Conservation (phyloP, 2,797 vertebrate species). For the Botia kubotai region DNA sequence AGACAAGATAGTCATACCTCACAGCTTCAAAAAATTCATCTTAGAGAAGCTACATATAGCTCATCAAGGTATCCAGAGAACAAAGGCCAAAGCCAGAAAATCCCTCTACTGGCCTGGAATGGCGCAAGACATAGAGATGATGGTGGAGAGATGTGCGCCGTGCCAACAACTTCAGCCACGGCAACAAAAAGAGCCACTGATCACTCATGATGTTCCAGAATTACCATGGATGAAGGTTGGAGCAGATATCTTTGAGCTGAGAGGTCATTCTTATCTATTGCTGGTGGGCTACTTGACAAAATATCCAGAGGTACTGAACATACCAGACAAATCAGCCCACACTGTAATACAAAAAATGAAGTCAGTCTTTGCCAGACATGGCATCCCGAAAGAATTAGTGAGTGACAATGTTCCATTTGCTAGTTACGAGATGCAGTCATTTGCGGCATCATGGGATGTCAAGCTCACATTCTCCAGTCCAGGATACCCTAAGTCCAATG, state of each 20-base stretch:
- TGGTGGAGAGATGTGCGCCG: conserved; percentile 42
- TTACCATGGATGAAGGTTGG: too few relatives aligned
- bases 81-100: conserved; percentile 51
- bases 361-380: conserved; percentile 33
- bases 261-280: conserved; percentile 50
- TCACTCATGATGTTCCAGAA: conserved; percentile 37
- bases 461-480: conserved; percentile 47
- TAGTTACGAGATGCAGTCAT: conserved; percentile 37
- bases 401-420: conserved; percentile 35
- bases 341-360: conserved; percentile 49
- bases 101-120: conserved; percentile 49
- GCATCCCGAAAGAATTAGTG: conserved; percentile 24
- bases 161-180: conserved; percentile 47
- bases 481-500: conserved; percentile 25
- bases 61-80: conserved; percentile 36
- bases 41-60: too few relatives aligned
- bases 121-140: conserved; percentile 24
- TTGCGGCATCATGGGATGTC: conserved; percentile 22
- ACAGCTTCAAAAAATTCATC: too few relatives aligned
- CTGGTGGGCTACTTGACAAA: conserved; percentile 52
- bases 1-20: conserved; percentile 39
- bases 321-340: conserved; percentile 31
- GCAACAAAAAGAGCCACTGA: conserved; percentile 40
- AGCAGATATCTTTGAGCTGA: conserved; percentile 26
- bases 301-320: conserved; percentile 45